Percentiles rank a stretch among this genome's conserved stretches.
Conservation (phyloP, 2,888 invertebrate genomes). For the Pheosia gnoma region DNA sequence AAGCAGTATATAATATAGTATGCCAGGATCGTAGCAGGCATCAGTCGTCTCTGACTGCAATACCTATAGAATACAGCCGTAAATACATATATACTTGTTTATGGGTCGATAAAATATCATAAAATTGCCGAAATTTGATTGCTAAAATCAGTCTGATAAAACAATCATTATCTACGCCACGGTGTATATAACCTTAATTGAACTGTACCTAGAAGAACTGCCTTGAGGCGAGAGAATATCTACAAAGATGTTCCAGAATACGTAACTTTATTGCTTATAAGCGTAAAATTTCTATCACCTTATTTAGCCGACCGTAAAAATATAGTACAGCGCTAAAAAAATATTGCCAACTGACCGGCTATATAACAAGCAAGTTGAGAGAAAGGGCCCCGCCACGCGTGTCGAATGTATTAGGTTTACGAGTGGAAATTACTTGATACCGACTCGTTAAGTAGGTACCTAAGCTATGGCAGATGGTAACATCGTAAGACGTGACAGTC, state of each 20-base stretch:
- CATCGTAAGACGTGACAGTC: conserved; percentile 31
- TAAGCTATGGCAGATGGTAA: conserved; percentile 17
- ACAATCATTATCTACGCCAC: not conserved
- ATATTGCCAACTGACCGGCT: conserved; percentile 14
- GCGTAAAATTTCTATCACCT: conserved; percentile 13
- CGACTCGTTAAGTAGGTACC: conserved; percentile 20
- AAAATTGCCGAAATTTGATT: too few relatives aligned
- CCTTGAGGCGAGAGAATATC: not conserved
- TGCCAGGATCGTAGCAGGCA: too few relatives aligned
- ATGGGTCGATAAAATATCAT: too few relatives aligned
- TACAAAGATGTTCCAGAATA: conserved; percentile 8
- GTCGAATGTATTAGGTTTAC: conserved; percentile 19
- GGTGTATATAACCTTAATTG: conserved; percentile 7
- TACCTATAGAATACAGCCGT: too few relatives aligned
- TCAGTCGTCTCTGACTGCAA: too few relatives aligned
- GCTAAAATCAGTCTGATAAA: not conserved
- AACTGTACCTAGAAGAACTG: not conserved
- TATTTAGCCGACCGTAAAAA: conserved; percentile 16
- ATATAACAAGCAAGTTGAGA: conserved; percentile 8
- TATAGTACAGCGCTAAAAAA: conserved; percentile 9
- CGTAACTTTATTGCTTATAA: conserved; percentile 10
- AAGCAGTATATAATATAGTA: too few relatives aligned
- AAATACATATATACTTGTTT: too few relatives aligned
- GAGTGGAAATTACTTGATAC: conserved; percentile 23
- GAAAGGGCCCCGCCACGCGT: conserved; percentile 9